These are phyloP conservation scores for Phoeniculus purpureus DNA, from an alignment of 2,797 vertebrate genomes.

Conservation along the genomic window DNA sequence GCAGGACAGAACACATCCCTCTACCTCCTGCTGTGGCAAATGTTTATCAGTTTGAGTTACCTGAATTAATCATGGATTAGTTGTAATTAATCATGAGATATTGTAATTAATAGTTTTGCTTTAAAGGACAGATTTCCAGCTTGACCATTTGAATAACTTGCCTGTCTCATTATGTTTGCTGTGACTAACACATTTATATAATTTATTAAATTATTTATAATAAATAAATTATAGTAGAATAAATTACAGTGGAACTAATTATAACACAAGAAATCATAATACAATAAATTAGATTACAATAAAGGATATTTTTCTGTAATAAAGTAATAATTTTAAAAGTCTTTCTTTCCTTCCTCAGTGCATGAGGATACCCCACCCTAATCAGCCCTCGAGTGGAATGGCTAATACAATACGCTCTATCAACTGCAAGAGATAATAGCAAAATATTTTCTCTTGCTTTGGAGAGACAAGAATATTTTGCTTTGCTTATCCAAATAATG, in stretches of 20 bases:
- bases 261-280: too few species aligned
- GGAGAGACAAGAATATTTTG: background rate
- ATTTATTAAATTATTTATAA: too few species aligned
- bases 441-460: background rate
- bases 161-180: background rate
- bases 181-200: background rate
- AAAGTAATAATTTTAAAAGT: background rate
- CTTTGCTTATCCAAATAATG: constrained; percentile 17
- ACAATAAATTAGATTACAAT: too few species aligned
- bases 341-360: background rate
- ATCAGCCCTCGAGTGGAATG: background rate
- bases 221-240: too few species aligned
- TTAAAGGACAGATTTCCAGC: background rate
- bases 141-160: background rate
- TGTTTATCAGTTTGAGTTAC: background rate
- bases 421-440: constrained; percentile 5
- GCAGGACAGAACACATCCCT: background rate
- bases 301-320: background rate
- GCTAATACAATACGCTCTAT: background rate
- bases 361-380: constrained; percentile 28
- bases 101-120: background rate
- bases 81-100: background rate
- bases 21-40: background rate
- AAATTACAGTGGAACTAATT: too few species aligned
- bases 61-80: background rate